These are phyloP conservation scores for Rhinogobio ventralis DNA, from an alignment of 2,797 vertebrate genomes.

Conservation along the genomic window DNA sequence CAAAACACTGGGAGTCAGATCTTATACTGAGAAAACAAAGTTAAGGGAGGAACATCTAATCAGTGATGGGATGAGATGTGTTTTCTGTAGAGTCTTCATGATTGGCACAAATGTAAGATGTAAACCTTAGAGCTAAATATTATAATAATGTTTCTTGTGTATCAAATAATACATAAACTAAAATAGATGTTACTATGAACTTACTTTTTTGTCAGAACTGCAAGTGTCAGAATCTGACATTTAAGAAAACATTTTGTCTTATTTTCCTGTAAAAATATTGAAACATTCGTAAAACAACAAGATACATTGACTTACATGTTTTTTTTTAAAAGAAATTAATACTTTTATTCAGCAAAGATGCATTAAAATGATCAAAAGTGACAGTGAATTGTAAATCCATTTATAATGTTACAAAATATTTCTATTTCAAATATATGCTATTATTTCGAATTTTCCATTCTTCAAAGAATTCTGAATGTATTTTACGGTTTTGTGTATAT, in stretches of 20 bases:
- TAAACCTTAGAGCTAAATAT: background rate
- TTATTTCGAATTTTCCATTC: background rate
- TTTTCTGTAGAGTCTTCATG: background rate
- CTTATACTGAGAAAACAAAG: background rate
- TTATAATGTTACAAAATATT: background rate
- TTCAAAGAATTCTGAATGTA: background rate
- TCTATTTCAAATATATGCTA: background rate
- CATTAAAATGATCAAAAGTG: background rate
- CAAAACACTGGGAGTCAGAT: background rate
- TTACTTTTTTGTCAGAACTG: background rate
- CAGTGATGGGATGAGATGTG: slow-evolving; percentile 6
- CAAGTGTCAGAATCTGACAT: background rate
- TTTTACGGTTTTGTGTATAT: background rate
- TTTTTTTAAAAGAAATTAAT: background rate
- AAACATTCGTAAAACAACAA: background rate
- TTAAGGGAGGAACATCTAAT: background rate
- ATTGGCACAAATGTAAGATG: background rate
- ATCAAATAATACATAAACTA: background rate
- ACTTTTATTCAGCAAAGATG: background rate
- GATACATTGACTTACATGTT: background rate
- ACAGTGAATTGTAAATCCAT: background rate
- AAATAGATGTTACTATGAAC: background rate
- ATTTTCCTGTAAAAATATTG: background rate
- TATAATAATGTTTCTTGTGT: background rate
- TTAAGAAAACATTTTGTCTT: too few relatives aligned